A percentile compares a stretch with the other conserved stretches of the same genome.
Conservation (phyloP, 2,797 vertebrate species). For the Petrocephalus sullivani region DNA sequence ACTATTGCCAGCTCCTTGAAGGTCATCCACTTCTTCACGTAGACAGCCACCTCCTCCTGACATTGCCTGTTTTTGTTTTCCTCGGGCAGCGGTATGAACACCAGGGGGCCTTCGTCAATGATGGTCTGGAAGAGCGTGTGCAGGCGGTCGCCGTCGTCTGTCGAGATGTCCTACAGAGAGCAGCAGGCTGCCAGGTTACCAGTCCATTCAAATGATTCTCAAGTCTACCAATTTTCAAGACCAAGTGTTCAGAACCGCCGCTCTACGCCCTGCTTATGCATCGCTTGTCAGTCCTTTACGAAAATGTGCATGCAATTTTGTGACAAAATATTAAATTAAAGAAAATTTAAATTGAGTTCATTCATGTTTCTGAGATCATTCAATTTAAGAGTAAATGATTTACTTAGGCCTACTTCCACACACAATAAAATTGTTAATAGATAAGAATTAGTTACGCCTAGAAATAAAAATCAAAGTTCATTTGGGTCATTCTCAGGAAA, state of each 20-base stretch:
- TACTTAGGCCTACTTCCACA: neutral
- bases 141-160: conserved; percentile 82
- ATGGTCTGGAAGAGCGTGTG: conserved; percentile 79
- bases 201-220: neutral
- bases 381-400: neutral
- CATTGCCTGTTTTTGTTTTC: conserved; percentile 79
- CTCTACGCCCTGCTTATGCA: neutral
- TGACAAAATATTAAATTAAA: neutral
- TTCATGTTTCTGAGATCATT: neutral
- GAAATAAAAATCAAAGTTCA: neutral
- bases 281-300: neutral
- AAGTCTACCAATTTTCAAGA: neutral
- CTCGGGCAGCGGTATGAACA: conserved; percentile 82
- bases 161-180: conserved; percentile 81
- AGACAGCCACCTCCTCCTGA: conserved; percentile 85
- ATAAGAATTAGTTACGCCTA: neutral
- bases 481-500: neutral
- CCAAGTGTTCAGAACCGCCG: neutral
- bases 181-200: neutral
- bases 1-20: conserved; percentile 87
- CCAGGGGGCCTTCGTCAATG: conserved; percentile 81
- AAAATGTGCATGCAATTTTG: neutral
- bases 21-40: conserved; percentile 81
- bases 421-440: neutral
- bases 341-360: neutral